Evolutionary conservation across 2,797 vertebrate species (phyloP), one percentile per base, ranked within the genome.

Genomic region (Vultur gryphus): DNA sequence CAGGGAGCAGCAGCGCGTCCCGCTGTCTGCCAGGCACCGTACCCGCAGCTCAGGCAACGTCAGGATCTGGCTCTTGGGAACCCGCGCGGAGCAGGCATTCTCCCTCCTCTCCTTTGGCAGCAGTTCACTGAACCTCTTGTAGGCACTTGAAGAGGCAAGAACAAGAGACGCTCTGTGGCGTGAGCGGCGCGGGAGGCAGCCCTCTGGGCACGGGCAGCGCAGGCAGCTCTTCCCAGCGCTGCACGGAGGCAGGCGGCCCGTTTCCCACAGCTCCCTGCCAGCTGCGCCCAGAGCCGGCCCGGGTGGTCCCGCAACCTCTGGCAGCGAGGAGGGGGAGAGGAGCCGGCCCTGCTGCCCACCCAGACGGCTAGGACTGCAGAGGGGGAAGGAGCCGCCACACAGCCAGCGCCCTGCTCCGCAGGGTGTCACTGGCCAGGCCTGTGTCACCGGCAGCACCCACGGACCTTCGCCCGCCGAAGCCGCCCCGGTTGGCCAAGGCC

Each of bases 51-150:
- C 99, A 3, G 99, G 99, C 89, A 99, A 96, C 29, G 96, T 98
- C 33, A 99, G 97, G 77, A 99, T 97, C 93, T 31, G 98, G 23
- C 96, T 97, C 97, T 98, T 98, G 46, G 99, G 88, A 11, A 99
- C 85, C 33, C 99, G 98, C 3, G 39, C 26, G 1, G 90, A 89
- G 48, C 80, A 81, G 29, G 94, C 90, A 26, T 90, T 96, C 26
- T 92, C 95, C 91, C 97, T 97, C 43, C 98, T 96, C 39, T 99
- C 98, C 94, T 94, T 98, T 3, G 97, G 95, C 64, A 99, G 97
- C 64, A 99, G 98, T 61, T 99, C 99, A 75, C 96, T 97, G 96
- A 99, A 99, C 94, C 98, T 97, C 96, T 98, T 99, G 98, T 99
- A 98, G 90, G 99, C 99, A 39, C 99, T 99, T 94, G 71, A 96